Evolutionary conservation across 2,888 invertebrate genomes (phyloP), one percentile per base, ranked within the genome.

Genomic region (Torymus texanus): DNA sequence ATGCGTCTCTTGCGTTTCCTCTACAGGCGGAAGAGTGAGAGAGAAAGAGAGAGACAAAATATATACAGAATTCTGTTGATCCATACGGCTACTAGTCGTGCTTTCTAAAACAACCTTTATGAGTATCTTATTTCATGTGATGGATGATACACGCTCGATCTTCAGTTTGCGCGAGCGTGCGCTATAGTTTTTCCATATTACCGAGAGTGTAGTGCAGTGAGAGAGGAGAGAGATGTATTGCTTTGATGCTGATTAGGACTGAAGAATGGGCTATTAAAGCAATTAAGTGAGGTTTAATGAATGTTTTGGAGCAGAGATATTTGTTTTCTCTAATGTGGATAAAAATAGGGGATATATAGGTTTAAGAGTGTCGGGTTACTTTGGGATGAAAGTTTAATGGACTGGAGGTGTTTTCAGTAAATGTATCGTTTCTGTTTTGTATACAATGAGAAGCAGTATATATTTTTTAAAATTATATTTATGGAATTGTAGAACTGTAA

Each of bases 121-220:
- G 63, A 63, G 77, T 24, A 78, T 78, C 78, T 78, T 73, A 67
- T 67, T 73, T 78, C 61, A 41, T 51, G 24, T 74, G 70, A 74
- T 75, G 55, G 55, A 75, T 55, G 59, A n/a, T 55, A 21, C 50
- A 65, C 71, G 11, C 61, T 58, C 21, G 62, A 62, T 8, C 41
- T 24, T 10, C 21, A n/a, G 18, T 11, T 13, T 21, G 14, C 62
- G 53, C 21, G 24, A 3, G 21, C 21, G 21, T 2, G 67, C 13
- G 53, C 24, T 53, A 10, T 63, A 29, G 21, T 56, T 55, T 21
- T 56, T 56, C 8, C 56, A 24, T 29, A 21, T 21, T 21, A 21
- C 2, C 14, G 41, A 29, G 2, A 5, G 13, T 71, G 63, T n/a
- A 63, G 16, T 70, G 50, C 70, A 51, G 50, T 24, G 24, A 8